Evolutionary conservation across 2,888 invertebrate species (phyloP).

Genomic region (Epinotia brunnichana): DNA sequence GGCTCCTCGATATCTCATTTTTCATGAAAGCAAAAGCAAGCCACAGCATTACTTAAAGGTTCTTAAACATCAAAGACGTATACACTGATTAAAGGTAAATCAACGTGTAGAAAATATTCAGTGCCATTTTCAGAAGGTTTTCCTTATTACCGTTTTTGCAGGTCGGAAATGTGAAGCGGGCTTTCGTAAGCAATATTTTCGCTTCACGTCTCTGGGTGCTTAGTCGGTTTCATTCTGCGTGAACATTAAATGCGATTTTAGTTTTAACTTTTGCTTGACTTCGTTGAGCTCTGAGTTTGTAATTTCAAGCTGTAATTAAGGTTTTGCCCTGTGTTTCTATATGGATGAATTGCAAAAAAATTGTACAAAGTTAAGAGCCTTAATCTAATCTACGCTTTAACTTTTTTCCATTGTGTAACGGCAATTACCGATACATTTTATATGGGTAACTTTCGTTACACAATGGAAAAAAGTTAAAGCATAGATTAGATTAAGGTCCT

Average conservation of each 20-base stretch:
- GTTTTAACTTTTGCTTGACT: slow-evolving; percentile 31
- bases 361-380: too few species aligned
- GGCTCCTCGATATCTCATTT: slow-evolving; percentile 46
- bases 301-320: slow-evolving; percentile 18
- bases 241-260: slow-evolving; percentile 36
- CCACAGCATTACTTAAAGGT: slow-evolving; percentile 57
- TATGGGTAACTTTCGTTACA: too few species aligned
- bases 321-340: neutral
- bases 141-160: slow-evolving; percentile 46
- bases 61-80: slow-evolving; percentile 57
- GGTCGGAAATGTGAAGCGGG: slow-evolving; percentile 37
- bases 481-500: too few species aligned
- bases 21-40: slow-evolving; percentile 49
- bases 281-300: slow-evolving; percentile 8
- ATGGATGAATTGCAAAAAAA: too few species aligned
- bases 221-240: slow-evolving; percentile 43
- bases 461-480: too few species aligned
- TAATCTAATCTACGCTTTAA: too few species aligned
- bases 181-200: slow-evolving; percentile 54
- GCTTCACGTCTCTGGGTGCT: slow-evolving; percentile 48
- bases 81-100: slow-evolving; percentile 58
- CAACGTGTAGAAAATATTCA: slow-evolving; percentile 54
- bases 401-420: too few species aligned
- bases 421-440: too few species aligned
- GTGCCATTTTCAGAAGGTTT: slow-evolving; percentile 50